Evolutionary conservation across 2,888 invertebrate species (phyloP), one percentile per base, ranked within the genome.

Genomic region (Helicoverpa assulta): DNA sequence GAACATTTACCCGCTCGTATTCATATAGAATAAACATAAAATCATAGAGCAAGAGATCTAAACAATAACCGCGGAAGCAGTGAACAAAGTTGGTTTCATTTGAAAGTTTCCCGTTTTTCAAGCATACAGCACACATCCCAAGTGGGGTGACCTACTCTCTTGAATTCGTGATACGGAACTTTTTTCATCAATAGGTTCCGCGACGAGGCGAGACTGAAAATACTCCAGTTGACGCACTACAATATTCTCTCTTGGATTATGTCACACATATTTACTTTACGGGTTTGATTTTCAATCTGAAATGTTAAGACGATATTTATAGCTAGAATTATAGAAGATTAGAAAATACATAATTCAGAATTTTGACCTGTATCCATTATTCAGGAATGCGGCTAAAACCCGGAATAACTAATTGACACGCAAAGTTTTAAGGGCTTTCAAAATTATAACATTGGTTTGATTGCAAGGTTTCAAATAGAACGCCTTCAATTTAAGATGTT

Each of bases 161-260:
- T 71, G 69, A 74, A 74, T 78, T 74, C 78, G 52, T 53, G 77
- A 80, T 80, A 74, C 56, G 55, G 55, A 81, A 81, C 71, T 81
- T 81, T 81, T 81, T 81, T 81, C 81, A 81, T 81, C 83, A 81
- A 81, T 81, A 81, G 65, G 72, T 68, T 65, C 64, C 40, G 52
- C 56, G 64, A 75, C 56, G 76, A 40, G 64, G 71, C 56, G 76
- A 40, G 66, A 59, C 29, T 54, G 63, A 66, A 55, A 68, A 73
- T 71, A 54, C 65, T 65, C 53, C 47, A 65, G 68, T 66, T 63
- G 81, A 73, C 60, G 71, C 56, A 54, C 70, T 69, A 40, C 29
- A 61, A 6, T 63, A 53, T 57, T 63, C 53, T 51, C 81, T 57
- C 37, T 26, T 59, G 63, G 61, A 57, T 57, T 61, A 19, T 33